These are phyloP conservation scores for Silurus aristotelis DNA, from an alignment of 2,797 vertebrate species.

Conservation along the genomic window DNA sequence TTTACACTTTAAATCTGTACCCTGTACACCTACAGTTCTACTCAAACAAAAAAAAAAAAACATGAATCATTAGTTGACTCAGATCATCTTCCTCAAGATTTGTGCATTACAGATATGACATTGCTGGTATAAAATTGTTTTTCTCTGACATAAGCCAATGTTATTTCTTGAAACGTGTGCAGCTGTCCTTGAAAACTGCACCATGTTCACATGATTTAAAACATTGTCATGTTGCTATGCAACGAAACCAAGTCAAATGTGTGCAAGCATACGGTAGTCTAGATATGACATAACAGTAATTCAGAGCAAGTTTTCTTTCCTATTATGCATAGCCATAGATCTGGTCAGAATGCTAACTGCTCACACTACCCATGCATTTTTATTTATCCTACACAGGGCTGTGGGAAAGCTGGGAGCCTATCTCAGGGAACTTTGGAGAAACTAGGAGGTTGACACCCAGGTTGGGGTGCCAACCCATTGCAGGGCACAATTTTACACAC, in stretches of 20 bases:
- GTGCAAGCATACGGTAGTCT: neutral
- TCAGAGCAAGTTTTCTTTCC: neutral
- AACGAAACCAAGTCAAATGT: conserved; percentile 1
- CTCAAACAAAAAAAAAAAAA: neutral
- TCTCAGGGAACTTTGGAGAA: too few relatives aligned
- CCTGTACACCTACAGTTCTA: neutral
- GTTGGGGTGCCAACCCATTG: too few relatives aligned
- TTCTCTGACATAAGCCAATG: neutral
- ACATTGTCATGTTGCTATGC: conserved; percentile 14
- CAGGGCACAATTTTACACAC: too few relatives aligned
- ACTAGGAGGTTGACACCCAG: too few relatives aligned
- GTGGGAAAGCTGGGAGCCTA: too few relatives aligned
- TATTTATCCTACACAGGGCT: too few relatives aligned
- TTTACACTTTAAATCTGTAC: neutral
- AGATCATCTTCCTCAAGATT: neutral
- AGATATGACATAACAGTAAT: neutral
- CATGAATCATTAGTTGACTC: neutral
- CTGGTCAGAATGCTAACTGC: neutral
- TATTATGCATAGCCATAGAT: neutral
- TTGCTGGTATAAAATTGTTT: neutral
- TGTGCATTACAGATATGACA: neutral
- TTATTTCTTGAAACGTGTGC: neutral
- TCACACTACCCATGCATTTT: too few relatives aligned
- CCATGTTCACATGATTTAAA: conserved; percentile 9
- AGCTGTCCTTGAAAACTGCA: neutral